Evolutionary conservation across 2,113 vertebrate genomes (phyloP).

Genomic region (rabbit (Oryctolagus cuniculus)): DNA sequence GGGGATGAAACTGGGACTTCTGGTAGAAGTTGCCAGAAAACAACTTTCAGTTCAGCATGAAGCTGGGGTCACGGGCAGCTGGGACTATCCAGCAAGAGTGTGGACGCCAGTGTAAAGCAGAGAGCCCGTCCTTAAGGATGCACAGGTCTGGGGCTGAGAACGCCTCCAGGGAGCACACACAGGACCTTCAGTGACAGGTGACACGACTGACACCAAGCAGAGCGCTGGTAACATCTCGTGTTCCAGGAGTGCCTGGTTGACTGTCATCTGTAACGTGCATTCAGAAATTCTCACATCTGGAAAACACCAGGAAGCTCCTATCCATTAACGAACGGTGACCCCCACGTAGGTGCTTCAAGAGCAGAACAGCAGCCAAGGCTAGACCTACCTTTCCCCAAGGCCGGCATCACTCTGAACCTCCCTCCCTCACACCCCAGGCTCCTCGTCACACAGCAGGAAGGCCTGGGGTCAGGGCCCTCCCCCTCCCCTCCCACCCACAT

Average conservation of each 20-base stretch:
- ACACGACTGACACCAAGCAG: neutral
- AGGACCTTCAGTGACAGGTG: neutral
- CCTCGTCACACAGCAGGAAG: neutral
- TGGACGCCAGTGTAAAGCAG: neutral
- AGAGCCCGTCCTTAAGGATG: neutral
- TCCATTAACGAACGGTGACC: neutral
- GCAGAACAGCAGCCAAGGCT: neutral
- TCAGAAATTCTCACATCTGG: neutral
- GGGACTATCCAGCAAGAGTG: neutral
- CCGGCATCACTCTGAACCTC: neutral
- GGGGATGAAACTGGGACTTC: neutral
- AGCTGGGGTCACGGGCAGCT: neutral
- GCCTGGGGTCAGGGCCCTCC: neutral
- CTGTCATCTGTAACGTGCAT: neutral
- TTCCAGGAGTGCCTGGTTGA: neutral
- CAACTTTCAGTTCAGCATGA: neutral
- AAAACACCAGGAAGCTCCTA: neutral
- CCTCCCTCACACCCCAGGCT: neutral
- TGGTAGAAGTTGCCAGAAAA: slow-evolving; percentile 1
- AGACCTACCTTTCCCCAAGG: neutral
- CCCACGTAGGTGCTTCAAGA: neutral
- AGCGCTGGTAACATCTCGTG: neutral
- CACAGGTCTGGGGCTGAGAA: neutral
- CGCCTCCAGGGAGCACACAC: neutral
- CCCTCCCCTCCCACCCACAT: neutral